These are phyloP conservation scores for Lysandra coridon DNA, from an alignment of 2,888 invertebrate species.

Conservation along the genomic window DNA sequence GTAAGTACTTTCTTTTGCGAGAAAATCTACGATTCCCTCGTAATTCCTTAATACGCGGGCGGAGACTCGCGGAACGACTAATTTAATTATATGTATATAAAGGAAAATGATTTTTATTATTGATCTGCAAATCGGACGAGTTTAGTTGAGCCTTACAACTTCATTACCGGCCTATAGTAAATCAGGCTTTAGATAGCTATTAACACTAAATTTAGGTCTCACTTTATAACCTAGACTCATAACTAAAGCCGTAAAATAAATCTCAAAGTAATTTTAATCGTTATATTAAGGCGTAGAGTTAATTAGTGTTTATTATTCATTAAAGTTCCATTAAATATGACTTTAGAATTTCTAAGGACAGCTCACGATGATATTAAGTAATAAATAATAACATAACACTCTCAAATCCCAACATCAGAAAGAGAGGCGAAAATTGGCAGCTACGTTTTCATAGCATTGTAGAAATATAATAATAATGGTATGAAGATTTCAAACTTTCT, in stretches of 20 bases:
- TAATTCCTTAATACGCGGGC: too few species aligned
- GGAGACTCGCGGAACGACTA: too few species aligned
- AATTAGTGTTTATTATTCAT: neutral
- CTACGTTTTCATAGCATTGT: too few species aligned
- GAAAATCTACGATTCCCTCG: too few species aligned
- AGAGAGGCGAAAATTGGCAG: too few species aligned
- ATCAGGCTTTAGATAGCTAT: conserved; percentile 9
- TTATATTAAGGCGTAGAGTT: neutral
- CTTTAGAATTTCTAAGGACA: conserved; percentile 29
- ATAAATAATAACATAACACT: too few species aligned
- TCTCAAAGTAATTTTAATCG: neutral
- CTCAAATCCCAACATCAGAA: too few species aligned
- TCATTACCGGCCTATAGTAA: neutral
- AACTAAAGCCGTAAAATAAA: neutral
- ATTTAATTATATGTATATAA: too few species aligned
- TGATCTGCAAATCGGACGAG: neutral
- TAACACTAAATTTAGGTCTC: neutral
- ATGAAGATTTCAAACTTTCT: too few species aligned
- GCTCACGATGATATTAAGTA: neutral
- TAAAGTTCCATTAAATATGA: neutral
- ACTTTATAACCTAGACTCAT: neutral
- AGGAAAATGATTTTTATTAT: neutral
- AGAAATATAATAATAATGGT: too few species aligned
- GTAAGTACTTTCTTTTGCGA: too few species aligned
- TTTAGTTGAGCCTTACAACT: neutral